Base-by-base conservation (phyloP, 1,140 invertebrate genomes). In the Parapsyche elsis region DNA sequence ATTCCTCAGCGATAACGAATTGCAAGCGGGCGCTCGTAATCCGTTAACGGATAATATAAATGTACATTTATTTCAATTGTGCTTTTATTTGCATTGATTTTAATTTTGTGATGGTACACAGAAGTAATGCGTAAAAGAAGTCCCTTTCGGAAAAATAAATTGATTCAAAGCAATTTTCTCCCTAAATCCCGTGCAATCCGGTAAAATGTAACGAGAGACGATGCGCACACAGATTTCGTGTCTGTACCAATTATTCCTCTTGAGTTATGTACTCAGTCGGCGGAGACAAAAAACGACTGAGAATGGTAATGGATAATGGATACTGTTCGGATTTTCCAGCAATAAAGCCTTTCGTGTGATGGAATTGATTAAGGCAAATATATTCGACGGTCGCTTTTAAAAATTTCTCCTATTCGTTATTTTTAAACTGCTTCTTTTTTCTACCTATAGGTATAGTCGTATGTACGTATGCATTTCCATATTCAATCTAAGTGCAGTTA, bases 321-420 rank as follows among this genome's bases (percentile, higher is more conserved):
- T 76, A 78, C 79, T 45, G 73, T 44, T 74, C 74, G 79, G 79
- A 71, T 80, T 80, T 80, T 57, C 75, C 30, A 61, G 73, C 77
- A 78, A 71, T 64, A 61, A 14, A 76, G 75, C 23, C 57, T 79
- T 83, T 77, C 81, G 81, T 83, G 81, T 76, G 71, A 46, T 38
- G 79, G 81, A 83, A 83, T 83, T 83, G 81, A 83, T 83, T 83
- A 80, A 83, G 76, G 81, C 76, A 83, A 81, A 83, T 64, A 77
- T 14, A 26, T 73, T 46, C 64, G 21, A 67, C 23, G 38, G 5
- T 16, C 45, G 67, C 38, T 12, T 71, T 38, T 71, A 10, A 44
- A 44, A 44, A 61, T 19, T 21, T 9, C 57, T 19, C 9, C 2
- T 10, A 10, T 53, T 38, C 30, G 30, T 38, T 38, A 53, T 53